A percentile compares a stretch with the other conserved stretches of the same genome.
Conservation (phyloP, 2,888 invertebrate genomes). For the Acronicta aceris region DNA sequence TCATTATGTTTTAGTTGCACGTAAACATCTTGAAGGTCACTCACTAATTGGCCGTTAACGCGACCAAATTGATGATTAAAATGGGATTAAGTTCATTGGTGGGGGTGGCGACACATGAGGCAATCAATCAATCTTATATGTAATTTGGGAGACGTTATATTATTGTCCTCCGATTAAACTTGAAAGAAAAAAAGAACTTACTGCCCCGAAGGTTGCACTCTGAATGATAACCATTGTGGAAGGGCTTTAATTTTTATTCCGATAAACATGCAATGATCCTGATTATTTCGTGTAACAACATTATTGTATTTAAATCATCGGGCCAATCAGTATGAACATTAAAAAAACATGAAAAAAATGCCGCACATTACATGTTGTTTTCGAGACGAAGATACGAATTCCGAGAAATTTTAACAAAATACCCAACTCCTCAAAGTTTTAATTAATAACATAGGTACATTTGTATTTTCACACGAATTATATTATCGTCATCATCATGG, state of each 20-base stretch:
- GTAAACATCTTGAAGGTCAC: conserved; percentile 52
- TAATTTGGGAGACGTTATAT: background rate
- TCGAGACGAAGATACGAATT: background rate
- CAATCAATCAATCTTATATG: conserved; percentile 26
- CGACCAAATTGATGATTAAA: conserved; percentile 47
- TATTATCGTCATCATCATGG: no score
- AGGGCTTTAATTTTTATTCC: background rate
- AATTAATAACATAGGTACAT: background rate
- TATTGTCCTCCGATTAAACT: background rate
- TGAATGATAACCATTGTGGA: background rate
- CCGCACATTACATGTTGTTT: no score
- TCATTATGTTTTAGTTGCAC: conserved; percentile 40
- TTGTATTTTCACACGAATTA: no score
- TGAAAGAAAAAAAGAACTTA: background rate
- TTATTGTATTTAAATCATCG: background rate
- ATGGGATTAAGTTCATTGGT: conserved; percentile 34
- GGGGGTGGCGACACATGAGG: conserved; percentile 18
- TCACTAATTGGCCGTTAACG: conserved; percentile 51
- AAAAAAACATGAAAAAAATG: background rate
- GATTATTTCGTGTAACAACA: background rate
- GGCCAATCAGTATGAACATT: background rate
- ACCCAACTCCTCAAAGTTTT: background rate
- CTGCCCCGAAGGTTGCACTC: background rate
- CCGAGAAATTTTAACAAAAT: background rate
- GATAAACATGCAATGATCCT: background rate